Percentiles rank a stretch among this genome's conserved stretches.
phyloP scores from a whole-genome alignment of 2,113 vertebrate species.

The Trachemys scripta region DNA sequence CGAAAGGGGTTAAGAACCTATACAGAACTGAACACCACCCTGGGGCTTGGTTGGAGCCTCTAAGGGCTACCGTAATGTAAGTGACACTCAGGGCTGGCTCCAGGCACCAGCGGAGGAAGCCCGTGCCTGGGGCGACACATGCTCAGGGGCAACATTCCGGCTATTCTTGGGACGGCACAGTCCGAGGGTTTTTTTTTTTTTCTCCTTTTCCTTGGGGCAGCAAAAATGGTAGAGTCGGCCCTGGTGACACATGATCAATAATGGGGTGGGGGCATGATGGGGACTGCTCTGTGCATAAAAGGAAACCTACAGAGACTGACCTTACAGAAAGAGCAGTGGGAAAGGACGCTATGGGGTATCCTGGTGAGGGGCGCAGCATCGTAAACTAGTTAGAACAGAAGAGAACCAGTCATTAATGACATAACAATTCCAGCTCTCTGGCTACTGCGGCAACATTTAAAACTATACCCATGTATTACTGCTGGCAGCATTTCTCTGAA shows the following conservation, averaged over 20 bases:
- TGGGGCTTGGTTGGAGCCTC: neutral
- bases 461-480: neutral
- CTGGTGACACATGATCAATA: neutral
- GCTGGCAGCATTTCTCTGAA: neutral
- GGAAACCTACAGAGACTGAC: rapidly evolving
- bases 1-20: too few relatives aligned
- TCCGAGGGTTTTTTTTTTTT: too few relatives aligned
- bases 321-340: rapidly evolving
- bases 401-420: neutral
- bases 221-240: too few relatives aligned
- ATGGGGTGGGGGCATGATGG: neutral
- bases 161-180: too few relatives aligned
- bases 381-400: neutral
- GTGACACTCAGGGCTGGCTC: neutral
- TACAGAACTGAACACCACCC: too few relatives aligned
- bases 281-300: neutral
- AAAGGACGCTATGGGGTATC: neutral
- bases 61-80: rapidly evolving
- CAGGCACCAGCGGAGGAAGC: too few relatives aligned
- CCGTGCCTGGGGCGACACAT: too few relatives aligned
- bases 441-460: neutral
- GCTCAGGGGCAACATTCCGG: too few relatives aligned
- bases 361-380: neutral
- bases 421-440: neutral
- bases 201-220: too few relatives aligned